A percentile compares a stretch with the other conserved stretches of the same genome.
phyloP scores from a whole-genome alignment of 2,113 vertebrate genomes.

The Phycodurus eques region DNA sequence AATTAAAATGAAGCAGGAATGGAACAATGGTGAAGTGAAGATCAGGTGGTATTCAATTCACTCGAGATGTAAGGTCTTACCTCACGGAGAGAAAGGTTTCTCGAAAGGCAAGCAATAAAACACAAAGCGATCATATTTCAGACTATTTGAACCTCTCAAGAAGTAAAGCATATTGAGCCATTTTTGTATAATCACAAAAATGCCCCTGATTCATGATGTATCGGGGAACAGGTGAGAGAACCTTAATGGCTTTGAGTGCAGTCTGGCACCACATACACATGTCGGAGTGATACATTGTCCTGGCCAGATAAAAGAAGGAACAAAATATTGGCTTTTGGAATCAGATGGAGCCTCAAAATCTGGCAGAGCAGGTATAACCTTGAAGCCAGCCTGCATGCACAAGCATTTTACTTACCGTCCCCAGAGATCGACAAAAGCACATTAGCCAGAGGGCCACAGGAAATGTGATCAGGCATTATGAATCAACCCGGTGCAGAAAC shows the following conservation, averaged over 20 bases:
- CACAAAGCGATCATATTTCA: constrained; percentile 54
- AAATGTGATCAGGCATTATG: constrained; percentile 17
- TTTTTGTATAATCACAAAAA: constrained; percentile 12
- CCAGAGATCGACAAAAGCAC: constrained; percentile 16
- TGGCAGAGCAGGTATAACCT: constrained; percentile 17
- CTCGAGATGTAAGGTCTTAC: constrained; percentile 61
- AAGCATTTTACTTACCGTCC: constrained; percentile 24
- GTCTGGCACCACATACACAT: neutral
- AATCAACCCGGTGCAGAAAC: constrained; percentile 16
- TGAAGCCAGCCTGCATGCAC: constrained; percentile 27
- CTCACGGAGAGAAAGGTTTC: constrained; percentile 64
- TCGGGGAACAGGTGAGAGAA: neutral
- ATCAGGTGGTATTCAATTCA: constrained; percentile 10
- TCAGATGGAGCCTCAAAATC: constrained; percentile 2
- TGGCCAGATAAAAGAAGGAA: constrained; percentile 22
- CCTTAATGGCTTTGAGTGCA: neutral
- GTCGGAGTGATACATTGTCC: constrained; percentile 15
- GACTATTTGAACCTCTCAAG: constrained; percentile 19
- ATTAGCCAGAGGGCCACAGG: constrained; percentile 21
- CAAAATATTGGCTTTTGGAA: constrained; percentile 18
- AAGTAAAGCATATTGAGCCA: neutral
- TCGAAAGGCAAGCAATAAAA: constrained; percentile 72
- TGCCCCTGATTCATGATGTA: neutral
- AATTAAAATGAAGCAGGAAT: constrained; percentile 17
- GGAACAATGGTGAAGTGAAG: constrained; percentile 10